Evolutionary conservation across 2,113 vertebrate genomes (phyloP).

Genomic region (Mus spicilegus): DNA sequence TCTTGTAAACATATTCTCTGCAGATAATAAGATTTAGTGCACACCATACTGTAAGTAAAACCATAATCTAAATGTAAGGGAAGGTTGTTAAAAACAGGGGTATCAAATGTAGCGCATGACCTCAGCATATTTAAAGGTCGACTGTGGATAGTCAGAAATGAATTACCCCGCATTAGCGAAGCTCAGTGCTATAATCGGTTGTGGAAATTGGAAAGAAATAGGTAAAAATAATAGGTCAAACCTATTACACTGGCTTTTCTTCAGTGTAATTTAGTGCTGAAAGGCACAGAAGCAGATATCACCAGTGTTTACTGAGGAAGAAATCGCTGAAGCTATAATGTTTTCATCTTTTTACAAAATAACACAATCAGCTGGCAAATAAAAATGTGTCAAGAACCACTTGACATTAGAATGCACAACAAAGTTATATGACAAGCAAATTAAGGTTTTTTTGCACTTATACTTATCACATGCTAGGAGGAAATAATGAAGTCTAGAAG

Average conservation of each 20-base stretch:
- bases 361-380: conserved; percentile 72
- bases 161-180: conserved; percentile 73
- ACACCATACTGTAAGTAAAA: conserved; percentile 58
- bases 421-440: neutral
- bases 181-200: conserved; percentile 63
- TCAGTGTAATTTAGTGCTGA: conserved; percentile 73
- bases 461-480: neutral
- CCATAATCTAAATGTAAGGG: conserved; percentile 55
- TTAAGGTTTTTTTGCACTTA: neutral
- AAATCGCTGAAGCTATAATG: conserved; percentile 66
- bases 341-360: conserved; percentile 48
- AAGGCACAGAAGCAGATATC: conserved; percentile 75
- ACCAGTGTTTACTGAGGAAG: conserved; percentile 77
- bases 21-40: conserved; percentile 54
- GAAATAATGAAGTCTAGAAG: conserved; percentile 2
- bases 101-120: conserved; percentile 57
- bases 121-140: conserved; percentile 20
- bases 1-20: conserved; percentile 48
- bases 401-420: conserved; percentile 20
- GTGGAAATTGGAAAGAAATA: conserved; percentile 82
- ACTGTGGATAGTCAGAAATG: conserved; percentile 66
- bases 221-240: conserved; percentile 79
- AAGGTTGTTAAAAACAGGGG: conserved; percentile 41
- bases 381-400: conserved; percentile 53
- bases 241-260: conserved; percentile 75